Evolutionary conservation across 37 sponge, comb jelly and placozoan species (phyloP).

Genomic region (Chondrosia reniformis): DNA sequence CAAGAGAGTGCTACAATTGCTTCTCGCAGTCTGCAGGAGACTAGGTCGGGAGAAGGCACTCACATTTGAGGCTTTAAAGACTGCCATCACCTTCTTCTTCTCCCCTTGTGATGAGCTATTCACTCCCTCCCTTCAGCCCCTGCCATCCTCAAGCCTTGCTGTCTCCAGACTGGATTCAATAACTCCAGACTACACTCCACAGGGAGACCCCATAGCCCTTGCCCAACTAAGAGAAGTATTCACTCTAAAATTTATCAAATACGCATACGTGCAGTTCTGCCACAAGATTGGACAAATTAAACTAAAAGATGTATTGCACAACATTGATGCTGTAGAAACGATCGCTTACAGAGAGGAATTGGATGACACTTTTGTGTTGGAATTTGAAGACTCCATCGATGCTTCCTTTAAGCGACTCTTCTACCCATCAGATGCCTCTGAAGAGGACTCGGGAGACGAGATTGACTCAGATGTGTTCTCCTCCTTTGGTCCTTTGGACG

Average conservation of each 20-base stretch:
- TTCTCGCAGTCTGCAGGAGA: conserved; percentile 36
- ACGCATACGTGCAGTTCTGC: conserved; percentile 75
- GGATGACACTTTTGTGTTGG: conserved; percentile 6
- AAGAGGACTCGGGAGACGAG: conserved; percentile 9
- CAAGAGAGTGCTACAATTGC: conserved; percentile 49
- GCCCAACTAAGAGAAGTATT: conserved; percentile 56
- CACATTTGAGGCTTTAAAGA: background rate
- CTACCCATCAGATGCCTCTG: conserved; percentile 10
- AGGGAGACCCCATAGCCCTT: conserved; percentile 20
- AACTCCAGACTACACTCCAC: background rate
- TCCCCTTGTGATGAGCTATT: conserved; percentile 22
- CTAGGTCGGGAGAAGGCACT: conserved; percentile 43
- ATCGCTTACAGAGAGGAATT: conserved; percentile 8
- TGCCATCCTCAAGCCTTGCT: conserved; percentile 36
- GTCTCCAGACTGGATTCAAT: background rate
- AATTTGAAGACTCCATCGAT: conserved; percentile 11
- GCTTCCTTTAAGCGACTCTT: conserved; percentile 3
- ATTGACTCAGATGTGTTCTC: background rate
- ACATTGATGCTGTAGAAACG: conserved; percentile 67
- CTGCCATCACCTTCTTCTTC: background rate
- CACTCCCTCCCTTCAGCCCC: conserved; percentile 40
- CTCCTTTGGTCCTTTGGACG: conserved; percentile 7
- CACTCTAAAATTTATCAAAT: conserved; percentile 56
- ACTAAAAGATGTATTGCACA: conserved; percentile 45
- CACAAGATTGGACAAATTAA: conserved; percentile 71